Conservation (phyloP, 1,140 invertebrate genomes). For the Trachymyrmex cornetzi region DNA sequence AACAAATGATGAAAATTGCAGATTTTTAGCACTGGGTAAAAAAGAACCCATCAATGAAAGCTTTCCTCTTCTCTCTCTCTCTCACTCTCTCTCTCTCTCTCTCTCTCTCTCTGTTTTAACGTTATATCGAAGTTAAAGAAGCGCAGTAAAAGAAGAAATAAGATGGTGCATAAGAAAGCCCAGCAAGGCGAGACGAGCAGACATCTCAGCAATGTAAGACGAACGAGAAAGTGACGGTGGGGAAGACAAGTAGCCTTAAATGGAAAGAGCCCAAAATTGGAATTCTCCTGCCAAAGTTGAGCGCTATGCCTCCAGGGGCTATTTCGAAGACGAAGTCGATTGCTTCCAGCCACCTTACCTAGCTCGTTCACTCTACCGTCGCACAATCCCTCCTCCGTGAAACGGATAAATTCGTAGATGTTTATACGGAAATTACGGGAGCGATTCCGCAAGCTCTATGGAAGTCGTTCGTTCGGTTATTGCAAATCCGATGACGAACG, state of each 20-base stretch:
- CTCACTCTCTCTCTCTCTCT: not conserved
- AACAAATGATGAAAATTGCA: not conserved
- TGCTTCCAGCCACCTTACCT: conserved; percentile 57
- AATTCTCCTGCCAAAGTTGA: conserved; percentile 82
- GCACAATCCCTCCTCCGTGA: not conserved
- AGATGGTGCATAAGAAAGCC: conserved; percentile 14
- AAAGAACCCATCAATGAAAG: conserved; percentile 39
- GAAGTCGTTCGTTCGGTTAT: conserved; percentile 59
- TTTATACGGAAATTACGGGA: conserved; percentile 78
- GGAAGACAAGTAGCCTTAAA: conserved; percentile 82
- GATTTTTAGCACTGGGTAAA: not conserved
- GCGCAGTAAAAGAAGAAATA: conserved; percentile 44
- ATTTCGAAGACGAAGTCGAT: conserved; percentile 70
- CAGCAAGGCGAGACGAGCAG: conserved; percentile 28
- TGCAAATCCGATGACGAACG: conserved; percentile 68
- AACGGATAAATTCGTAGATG: conserved; percentile 74
- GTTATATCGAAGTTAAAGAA: conserved; percentile 58
- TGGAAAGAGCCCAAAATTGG: conserved; percentile 82
- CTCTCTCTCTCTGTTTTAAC: not conserved
- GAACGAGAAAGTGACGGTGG: conserved; percentile 61
- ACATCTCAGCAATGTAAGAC: conserved; percentile 34
- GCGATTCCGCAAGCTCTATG: conserved; percentile 41
- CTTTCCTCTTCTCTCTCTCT: too few relatives aligned
- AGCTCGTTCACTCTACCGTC: not conserved
- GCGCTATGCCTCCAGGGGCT: conserved; percentile 73